phyloP scores from a whole-genome alignment of 2,797 vertebrate species.

The Meriones psammophilus region DNA sequence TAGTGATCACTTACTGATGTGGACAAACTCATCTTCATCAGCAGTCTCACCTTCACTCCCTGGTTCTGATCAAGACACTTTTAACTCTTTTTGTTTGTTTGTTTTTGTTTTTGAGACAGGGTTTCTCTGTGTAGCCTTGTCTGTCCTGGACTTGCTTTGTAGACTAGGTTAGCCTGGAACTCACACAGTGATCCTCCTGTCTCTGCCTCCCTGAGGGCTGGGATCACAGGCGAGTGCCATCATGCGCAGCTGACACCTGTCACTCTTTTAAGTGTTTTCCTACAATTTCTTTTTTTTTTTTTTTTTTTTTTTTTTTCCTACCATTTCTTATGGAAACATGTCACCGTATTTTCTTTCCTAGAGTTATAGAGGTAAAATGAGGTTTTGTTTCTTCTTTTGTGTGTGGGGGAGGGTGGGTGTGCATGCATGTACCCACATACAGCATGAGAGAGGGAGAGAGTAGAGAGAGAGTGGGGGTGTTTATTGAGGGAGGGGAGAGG shows the following conservation, averaged over 20 bases:
- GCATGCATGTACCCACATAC: neutral
- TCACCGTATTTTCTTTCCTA: neutral
- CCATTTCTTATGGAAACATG: conserved; percentile 25
- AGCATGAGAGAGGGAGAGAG: neutral
- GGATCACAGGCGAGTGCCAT: no score
- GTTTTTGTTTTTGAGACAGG: no score
- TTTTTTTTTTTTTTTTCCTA: no score
- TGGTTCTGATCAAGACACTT: neutral
- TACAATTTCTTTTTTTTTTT: conserved; percentile 14
- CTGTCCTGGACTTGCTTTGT: no score
- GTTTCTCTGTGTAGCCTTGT: no score
- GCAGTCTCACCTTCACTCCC: neutral
- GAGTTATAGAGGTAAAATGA: conserved; percentile 51
- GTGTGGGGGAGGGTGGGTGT: neutral
- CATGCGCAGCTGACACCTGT: neutral
- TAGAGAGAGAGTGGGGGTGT: neutral
- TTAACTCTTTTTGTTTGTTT: no score
- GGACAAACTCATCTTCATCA: conserved; percentile 15
- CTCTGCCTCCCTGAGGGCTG: no score
- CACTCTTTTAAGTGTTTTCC: conserved; percentile 21
- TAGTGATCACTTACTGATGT: neutral
- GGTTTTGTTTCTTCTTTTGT: conserved; percentile 5
- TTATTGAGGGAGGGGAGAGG: neutral
- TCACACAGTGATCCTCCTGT: no score
- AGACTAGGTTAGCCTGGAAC: no score